Evolutionary conservation across 2,797 vertebrate genomes (phyloP).

Genomic region (Eupleurogrammus muticus): DNA sequence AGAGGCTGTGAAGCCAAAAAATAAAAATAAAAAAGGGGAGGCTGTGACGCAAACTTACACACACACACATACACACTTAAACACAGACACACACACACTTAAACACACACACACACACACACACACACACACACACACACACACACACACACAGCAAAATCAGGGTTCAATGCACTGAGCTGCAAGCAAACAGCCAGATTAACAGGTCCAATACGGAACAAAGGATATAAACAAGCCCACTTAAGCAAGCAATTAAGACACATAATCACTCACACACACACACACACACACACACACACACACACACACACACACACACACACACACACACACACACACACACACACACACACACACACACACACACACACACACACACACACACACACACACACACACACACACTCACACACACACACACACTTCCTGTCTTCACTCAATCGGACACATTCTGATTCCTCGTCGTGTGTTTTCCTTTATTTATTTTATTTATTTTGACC

Average conservation of each 20-base stretch:
- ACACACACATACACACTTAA: slow-evolving; percentile 34
- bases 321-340: background rate
- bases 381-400: background rate
- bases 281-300: too few species aligned
- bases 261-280: slow-evolving; percentile 54
- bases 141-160: slow-evolving; percentile 23
- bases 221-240: slow-evolving; percentile 60
- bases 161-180: slow-evolving; percentile 45
- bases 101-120: slow-evolving; percentile 23
- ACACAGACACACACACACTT: slow-evolving; percentile 55
- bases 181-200: slow-evolving; percentile 49
- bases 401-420: background rate
- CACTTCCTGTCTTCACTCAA: slow-evolving; percentile 21
- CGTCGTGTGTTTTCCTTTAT: background rate
- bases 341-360: background rate
- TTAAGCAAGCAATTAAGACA: slow-evolving; percentile 67
- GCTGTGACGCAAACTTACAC: slow-evolving; percentile 58
- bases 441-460: slow-evolving; percentile 3
- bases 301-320: background rate
- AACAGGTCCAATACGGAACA: slow-evolving; percentile 60
- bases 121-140: slow-evolving; percentile 55
- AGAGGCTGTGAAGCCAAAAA: slow-evolving; percentile 49
- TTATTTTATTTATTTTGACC: slow-evolving; percentile 16
- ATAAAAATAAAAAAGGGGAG: slow-evolving; percentile 57
- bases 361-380: background rate